Evolutionary conservation across 2,888 invertebrate species (phyloP).

Genomic region (Lycaena phlaeas): DNA sequence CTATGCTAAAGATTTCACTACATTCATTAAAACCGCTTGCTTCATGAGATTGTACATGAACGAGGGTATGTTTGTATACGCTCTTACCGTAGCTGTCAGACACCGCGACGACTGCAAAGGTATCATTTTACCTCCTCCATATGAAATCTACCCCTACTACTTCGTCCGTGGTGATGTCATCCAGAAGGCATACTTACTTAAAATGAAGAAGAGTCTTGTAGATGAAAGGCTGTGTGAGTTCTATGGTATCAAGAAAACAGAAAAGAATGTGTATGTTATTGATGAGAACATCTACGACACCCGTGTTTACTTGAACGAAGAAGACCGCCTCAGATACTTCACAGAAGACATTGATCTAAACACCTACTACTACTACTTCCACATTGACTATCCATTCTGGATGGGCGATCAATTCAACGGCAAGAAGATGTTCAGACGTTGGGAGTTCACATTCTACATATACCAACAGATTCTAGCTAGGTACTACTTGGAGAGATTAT

Average conservation of each 20-base stretch:
- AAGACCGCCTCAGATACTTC: slow-evolving; percentile 75
- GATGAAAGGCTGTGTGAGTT: slow-evolving; percentile 65
- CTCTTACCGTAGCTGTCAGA: slow-evolving; percentile 63
- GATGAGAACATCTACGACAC: slow-evolving; percentile 77
- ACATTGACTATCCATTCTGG: slow-evolving; percentile 76
- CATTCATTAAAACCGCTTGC: slow-evolving; percentile 63
- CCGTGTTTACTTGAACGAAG: slow-evolving; percentile 64
- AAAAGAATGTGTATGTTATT: slow-evolving; percentile 72
- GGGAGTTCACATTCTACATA: slow-evolving; percentile 72
- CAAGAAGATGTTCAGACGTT: slow-evolving; percentile 49
- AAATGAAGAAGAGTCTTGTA: slow-evolving; percentile 59
- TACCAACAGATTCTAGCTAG: slow-evolving; percentile 79
- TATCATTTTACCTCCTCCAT: slow-evolving; percentile 68
- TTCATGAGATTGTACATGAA: slow-evolving; percentile 69
- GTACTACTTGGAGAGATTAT: slow-evolving; percentile 68
- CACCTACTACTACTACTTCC: slow-evolving; percentile 75
- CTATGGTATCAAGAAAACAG: slow-evolving; percentile 61
- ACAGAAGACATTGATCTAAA: slow-evolving; percentile 78
- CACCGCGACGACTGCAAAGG: slow-evolving; percentile 66
- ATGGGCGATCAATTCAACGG: slow-evolving; percentile 59
- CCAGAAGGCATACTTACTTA: slow-evolving; percentile 64
- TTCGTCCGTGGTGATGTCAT: slow-evolving; percentile 80
- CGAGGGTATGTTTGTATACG: slow-evolving; percentile 73
- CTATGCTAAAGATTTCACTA: slow-evolving; percentile 66
- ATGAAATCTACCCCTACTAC: slow-evolving; percentile 76